Evolutionary conservation across 2,797 vertebrate genomes (phyloP).

Genomic region (Borostomias antarcticus): DNA sequence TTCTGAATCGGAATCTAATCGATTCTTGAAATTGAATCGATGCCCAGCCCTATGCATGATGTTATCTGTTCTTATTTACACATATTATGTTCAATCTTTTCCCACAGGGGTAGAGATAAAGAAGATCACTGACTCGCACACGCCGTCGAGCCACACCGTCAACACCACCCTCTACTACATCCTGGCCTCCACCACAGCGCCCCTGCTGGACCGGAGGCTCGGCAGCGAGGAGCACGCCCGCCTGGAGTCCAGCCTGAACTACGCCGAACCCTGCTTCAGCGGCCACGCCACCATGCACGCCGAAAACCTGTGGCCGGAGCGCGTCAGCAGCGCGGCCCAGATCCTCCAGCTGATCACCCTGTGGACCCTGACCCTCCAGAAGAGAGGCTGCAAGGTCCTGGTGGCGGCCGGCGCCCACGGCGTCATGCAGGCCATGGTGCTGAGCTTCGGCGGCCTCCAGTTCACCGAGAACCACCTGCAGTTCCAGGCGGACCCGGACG

Average conservation of each 20-base stretch:
- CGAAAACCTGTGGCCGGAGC: constrained; percentile 91
- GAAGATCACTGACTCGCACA: constrained; percentile 90
- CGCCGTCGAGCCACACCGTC: constrained; percentile 88
- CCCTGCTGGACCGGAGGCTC: constrained; percentile 82
- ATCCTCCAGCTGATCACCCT: constrained; percentile 91
- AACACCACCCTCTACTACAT: constrained; percentile 95
- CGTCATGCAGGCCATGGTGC: constrained; percentile 92
- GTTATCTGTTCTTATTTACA: neutral
- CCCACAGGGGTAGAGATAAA: constrained; percentile 90
- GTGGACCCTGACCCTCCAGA: constrained; percentile 94
- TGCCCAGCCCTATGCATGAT: constrained; percentile 1
- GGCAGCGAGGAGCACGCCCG: constrained; percentile 78
- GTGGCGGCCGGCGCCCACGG: constrained; percentile 89
- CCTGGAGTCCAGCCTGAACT: constrained; percentile 89
- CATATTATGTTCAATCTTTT: constrained; percentile 10
- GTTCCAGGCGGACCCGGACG: constrained; percentile 94
- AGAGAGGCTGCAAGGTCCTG: constrained; percentile 91
- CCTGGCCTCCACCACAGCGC: constrained; percentile 84
- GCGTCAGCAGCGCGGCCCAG: constrained; percentile 78
- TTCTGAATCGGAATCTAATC: no score
- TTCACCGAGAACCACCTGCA: constrained; percentile 98
- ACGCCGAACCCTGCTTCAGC: constrained; percentile 96
- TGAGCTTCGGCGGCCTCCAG: constrained; percentile 96
- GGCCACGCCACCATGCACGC: constrained; percentile 97
- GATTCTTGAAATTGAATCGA: no score